Conservation (phyloP, 2,797 vertebrate genomes). For the Lagodon rhomboides region DNA sequence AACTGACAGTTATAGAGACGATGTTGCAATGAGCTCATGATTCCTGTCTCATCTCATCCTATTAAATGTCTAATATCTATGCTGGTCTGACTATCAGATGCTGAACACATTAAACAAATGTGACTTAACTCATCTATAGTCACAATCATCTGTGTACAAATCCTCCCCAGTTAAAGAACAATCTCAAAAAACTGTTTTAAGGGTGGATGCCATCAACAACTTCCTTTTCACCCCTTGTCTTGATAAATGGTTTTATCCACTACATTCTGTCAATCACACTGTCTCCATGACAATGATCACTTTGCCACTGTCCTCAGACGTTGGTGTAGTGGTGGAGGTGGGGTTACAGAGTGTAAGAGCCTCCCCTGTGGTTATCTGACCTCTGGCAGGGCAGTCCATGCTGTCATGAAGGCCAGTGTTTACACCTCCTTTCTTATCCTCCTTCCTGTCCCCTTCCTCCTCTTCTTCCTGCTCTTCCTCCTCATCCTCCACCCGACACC, state of each 20-base stretch:
- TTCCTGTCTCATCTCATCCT: neutral
- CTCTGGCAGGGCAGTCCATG: slow-evolving; percentile 80
- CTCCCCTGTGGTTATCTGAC: slow-evolving; percentile 65
- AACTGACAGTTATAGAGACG: neutral
- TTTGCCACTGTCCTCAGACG: slow-evolving; percentile 62
- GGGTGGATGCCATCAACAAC: neutral
- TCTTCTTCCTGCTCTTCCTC: slow-evolving; percentile 76
- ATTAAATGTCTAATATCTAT: neutral
- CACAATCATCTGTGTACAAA: slow-evolving; percentile 8
- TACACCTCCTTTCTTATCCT: slow-evolving; percentile 53
- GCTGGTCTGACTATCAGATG: slow-evolving; percentile 21
- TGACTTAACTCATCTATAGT: neutral
- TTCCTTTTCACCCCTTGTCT: slow-evolving; percentile 1
- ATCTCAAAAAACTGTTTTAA: slow-evolving; percentile 16
- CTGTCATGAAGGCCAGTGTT: slow-evolving; percentile 82
- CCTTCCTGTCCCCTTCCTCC: slow-evolving; percentile 69
- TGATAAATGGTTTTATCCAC: neutral
- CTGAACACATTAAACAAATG: slow-evolving; percentile 5
- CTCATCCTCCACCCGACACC: slow-evolving; percentile 86
- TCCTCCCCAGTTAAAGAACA: slow-evolving; percentile 3
- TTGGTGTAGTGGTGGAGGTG: slow-evolving; percentile 47
- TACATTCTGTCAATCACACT: slow-evolving; percentile 62
- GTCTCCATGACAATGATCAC: slow-evolving; percentile 84
- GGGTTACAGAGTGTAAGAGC: slow-evolving; percentile 70
- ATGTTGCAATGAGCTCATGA: neutral